Evolutionary conservation across 2,113 vertebrate genomes (phyloP), one percentile per base, ranked within the genome.

Genomic region (Probosciger aterrimus): DNA sequence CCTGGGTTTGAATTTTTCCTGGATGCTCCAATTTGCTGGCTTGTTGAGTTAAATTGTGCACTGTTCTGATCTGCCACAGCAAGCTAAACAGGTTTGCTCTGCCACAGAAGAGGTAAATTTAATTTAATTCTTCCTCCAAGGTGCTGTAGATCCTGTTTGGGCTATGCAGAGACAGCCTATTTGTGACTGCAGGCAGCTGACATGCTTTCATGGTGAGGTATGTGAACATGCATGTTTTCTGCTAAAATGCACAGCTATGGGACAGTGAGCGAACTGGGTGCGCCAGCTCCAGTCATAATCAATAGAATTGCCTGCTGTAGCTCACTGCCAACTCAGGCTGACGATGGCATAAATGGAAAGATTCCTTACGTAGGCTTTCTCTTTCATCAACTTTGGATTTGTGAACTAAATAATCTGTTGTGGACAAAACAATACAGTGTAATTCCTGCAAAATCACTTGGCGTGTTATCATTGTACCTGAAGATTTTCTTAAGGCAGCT

Each of bases 401-500:
- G 59, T 84, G 84, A 91, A 84, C 77, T 84, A 92, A 95, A 78
- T 86, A 6, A 86, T 78, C 62, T 78, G 75, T 78, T 68, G 57
- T 82, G 73, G 68, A 93, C 88, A 95, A 96, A 93, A 91, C 76
- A 76, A 35, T 73, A 57, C 30, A 49, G 18, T 67, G 70, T 94
- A 96, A 97, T 84, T 95, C 77, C 77, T 79, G 82, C 86, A 82
- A 86, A 92, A 73, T 88, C n/a, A 50, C 81, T 91, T 76, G 74
- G 67, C 77, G 85, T 86, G 49, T 74, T 82, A 5, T 85, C 92
- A 93, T 57, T 86, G 28, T 81, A 69, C 81, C 91, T 91, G 50
- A 69, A 79, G 76, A 68, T 86, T 89, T 94, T 92, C 53, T 53
- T 86, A 88, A 77, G 68, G 60, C 76, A 88, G 92, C 80, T 96